Conservation (phyloP, 92 coral and sea anemone species). For the Isaurus tuberculatus region DNA sequence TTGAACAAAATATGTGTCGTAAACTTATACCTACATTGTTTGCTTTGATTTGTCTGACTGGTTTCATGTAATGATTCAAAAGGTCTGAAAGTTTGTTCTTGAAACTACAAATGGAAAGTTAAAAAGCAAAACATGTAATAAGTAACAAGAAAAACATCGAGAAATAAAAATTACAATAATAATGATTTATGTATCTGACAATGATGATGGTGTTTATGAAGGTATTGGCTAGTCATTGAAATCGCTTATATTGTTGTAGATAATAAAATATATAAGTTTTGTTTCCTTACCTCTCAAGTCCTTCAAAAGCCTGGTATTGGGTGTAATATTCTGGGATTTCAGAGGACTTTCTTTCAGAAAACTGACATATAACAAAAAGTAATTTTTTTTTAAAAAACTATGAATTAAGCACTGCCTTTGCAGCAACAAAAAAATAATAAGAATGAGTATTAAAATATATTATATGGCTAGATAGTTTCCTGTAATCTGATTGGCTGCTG, state of each 20-base stretch:
- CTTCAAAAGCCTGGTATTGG: background rate
- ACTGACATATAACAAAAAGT: background rate
- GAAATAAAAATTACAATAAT: background rate
- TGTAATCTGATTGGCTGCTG: no score
- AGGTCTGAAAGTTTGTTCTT: conserved; percentile 75
- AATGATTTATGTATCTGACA: background rate
- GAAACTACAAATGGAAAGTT: conserved; percentile 57
- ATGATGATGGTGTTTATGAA: no score
- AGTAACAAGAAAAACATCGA: background rate
- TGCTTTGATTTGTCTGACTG: conserved; percentile 74
- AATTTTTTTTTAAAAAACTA: background rate
- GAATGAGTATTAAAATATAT: no score
- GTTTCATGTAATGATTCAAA: conserved; percentile 84
- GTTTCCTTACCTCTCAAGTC: conserved; percentile 7
- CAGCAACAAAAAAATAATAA: no score
- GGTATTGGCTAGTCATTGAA: no score
- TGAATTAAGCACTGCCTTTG: no score
- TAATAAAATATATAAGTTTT: background rate
- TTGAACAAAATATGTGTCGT: no score
- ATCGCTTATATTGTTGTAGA: no score
- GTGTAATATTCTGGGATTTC: background rate
- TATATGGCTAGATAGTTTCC: no score
- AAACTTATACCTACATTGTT: conserved; percentile 73
- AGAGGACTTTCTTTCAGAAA: background rate
- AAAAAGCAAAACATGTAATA: background rate